Evolutionary conservation across 1,140 invertebrate genomes (phyloP).

Genomic region (Linepithema humile): DNA sequence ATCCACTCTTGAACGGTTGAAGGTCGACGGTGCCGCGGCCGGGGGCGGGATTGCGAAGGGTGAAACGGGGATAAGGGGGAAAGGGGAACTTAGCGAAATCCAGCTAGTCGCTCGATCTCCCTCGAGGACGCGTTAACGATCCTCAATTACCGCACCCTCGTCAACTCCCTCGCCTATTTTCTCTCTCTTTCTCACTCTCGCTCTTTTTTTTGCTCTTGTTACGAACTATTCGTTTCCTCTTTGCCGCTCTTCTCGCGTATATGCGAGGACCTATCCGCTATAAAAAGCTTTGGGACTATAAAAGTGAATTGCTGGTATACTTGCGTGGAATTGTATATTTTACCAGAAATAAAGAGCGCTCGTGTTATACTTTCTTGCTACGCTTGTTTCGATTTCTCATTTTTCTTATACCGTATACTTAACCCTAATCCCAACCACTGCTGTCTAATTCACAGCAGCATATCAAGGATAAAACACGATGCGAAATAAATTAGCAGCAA

Average conservation of each 20-base stretch:
- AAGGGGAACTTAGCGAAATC: constrained; percentile 57
- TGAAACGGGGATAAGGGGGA: neutral
- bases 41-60: neutral
- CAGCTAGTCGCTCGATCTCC: constrained; percentile 65
- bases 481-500: neutral
- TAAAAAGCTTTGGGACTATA: constrained; percentile 38
- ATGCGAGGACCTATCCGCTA: neutral
- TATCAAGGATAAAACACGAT: neutral
- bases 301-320: constrained; percentile 17
- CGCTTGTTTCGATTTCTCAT: neutral
- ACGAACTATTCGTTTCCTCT: constrained; percentile 5
- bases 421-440: neutral
- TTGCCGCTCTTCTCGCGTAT: neutral
- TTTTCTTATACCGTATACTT: neutral
- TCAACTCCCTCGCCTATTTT: constrained; percentile 32
- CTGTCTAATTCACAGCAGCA: neutral
- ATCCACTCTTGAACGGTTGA: constrained; percentile 70
- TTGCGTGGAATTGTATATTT: neutral
- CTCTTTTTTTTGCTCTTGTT: neutral
- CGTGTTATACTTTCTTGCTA: neutral
- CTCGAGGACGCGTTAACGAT: constrained; percentile 71
- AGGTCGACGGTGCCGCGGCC: constrained; percentile 61
- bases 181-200: neutral
- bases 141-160: constrained; percentile 67
- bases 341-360: neutral